Base-by-base conservation (phyloP, 2,888 invertebrate genomes). In the Eupithecia inturbata region DNA sequence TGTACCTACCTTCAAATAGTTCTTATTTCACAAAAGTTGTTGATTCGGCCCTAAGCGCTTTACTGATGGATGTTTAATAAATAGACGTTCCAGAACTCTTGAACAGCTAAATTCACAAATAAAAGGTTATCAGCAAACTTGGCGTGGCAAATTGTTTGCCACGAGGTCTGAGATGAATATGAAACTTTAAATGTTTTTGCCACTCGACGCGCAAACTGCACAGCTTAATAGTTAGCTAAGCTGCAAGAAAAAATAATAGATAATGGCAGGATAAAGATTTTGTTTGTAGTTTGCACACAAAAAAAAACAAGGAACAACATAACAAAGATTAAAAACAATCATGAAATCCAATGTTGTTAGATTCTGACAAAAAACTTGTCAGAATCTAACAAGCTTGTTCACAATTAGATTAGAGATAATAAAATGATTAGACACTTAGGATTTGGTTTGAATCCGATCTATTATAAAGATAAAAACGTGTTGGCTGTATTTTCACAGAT, bases 71-170 rank as follows among this genome's bases (percentile, higher is more conserved):
- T 19, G 1, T 49, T 49, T 9, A 49, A n/a, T 49, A 49, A 49
- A 53, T 69, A 63, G 74, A 79, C 80, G 76, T 79, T 49, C n/a
- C 49, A n/a, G 49, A 49, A 49, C n/a, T n/a, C 9, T 19, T 45
- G n/a, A 49, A 49, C 49, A n/a, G 49, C 9, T 7, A 49, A 49
- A n/a, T 49, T 49, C n/a, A 79, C 74, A 75, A 73, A 79, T 73
- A 60, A 77, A 76, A 76, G 45, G 31, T 49, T 72, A 57, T 57
- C 28, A 28, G 53, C 28, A 36, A 66, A 53, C 16, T 63, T 64
- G 6, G 28, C 26, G 4, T 28, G 5, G 16, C 6, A 60, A 28
- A 60, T 28, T 60, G 16, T 28, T 60, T 28, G 28, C 60, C 14
- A 60, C 28, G 14, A 28, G 60, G 5, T 60, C 16, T 60, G 28